Base-by-base conservation (phyloP, 2,888 invertebrate genomes). In the Cephus rjabovi region DNA sequence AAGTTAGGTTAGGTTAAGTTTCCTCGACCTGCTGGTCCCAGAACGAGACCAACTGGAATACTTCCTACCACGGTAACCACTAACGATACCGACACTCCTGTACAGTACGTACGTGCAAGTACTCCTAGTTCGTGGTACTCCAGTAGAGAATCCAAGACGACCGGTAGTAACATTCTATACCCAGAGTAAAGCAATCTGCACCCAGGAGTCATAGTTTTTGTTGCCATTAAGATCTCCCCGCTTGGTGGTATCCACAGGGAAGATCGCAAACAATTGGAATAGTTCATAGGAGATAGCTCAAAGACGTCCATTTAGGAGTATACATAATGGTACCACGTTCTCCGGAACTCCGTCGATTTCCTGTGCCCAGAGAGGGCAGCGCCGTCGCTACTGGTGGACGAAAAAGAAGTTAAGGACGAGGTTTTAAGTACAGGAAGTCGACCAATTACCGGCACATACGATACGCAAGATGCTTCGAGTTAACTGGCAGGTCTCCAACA, bases 351-450 rank as follows among this genome's bases (percentile, higher is more conserved):
- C 40, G 40, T 56, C 40, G 40, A 56, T 23, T 56, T 56, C 40
- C 40, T 56, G 23, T 56, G 2, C 6, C 23, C 40, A 71, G 71
- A 71, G 71, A 71, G 12, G 71, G 71, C 31, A 33, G 30, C 11
- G 30, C 11, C 11, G 12, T 12, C 31, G 3, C 23, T 71, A 9
- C 31, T 34, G 71, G 2, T 15, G 37, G 23, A 34, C 74, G 23
- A 23, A 74, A 30, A 74, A 23, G 74, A 33, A 34, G 23, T 12
- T 23, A 35, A 35, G 34, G 33, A 74, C 31, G 11, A n/a, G 74
- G 35, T 33, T 30, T n/a, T 74, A 74, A 34, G 74, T 35, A 74
- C 34, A 74, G 74, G 74, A 74, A 74, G 74, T 74, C 34, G 35
- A 34, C 34, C 74, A 74, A 74, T 74, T 35, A 74, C 74, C 35